Base-by-base conservation (phyloP, 1,140 invertebrate species). In the Centruroides sculpturatus region DNA sequence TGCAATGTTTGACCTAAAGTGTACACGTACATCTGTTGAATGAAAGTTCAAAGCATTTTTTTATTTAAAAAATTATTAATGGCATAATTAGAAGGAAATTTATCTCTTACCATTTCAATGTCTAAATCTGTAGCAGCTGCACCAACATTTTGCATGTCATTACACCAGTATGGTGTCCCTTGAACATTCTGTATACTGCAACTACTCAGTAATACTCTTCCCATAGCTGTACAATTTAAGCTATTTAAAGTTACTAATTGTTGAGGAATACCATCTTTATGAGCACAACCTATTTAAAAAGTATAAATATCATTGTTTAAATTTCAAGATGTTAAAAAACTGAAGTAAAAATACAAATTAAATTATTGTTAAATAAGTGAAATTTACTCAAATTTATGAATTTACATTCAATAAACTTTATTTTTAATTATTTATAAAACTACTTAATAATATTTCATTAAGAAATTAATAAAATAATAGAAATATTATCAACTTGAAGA, bases 1-100 rank as follows among this genome's bases (percentile, higher is more conserved):
- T 36, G 34, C 47, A 63, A 51, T 9, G 62, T 63, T 59, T 63
- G 57, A 46, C 58, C 62, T 46, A 63, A 47, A 23, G 58, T 56
- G 12, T 51, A 59, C 9, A 63, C 62, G 54, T 63, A 60, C 13
- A 60, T 51, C 61, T 62, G 35, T 3, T 23, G 23, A 2, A 56
- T 53, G 3, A 23, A 10, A 35, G 13, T 54, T 23, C 48, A 41
- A 41, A 6, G 41, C 23, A 23, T 2, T 23, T 23, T 23, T 23
- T 23, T 41, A 6, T 41, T 41, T 41, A 41, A 41, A 41, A 41
- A 41, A 8, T 23, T 54, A 35, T 54, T 34, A 23, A 55, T 41
- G 23, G 23, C 23, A 23, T 23, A 2, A 23, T 23, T 23, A 23
- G 2, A 23, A 23, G 23, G 23, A 23, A 23, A 23, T 23, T 23